These are phyloP conservation scores for Junco hyemalis DNA, from an alignment of 2,113 vertebrate species.

Conservation along the genomic window DNA sequence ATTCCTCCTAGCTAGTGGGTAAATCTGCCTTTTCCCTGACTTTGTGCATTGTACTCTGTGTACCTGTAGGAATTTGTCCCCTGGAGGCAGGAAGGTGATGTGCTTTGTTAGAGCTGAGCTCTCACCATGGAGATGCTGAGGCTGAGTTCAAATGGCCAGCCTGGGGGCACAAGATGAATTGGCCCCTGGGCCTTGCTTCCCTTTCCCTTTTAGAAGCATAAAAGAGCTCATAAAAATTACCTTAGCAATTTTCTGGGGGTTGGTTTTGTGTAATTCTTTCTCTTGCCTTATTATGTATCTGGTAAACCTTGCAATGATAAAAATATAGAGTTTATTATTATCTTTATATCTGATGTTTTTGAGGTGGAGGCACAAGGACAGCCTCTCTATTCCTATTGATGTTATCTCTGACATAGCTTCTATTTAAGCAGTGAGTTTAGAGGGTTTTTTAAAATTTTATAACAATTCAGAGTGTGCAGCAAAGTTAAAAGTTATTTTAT, in stretches of 20 bases:
- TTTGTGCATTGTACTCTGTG: background rate
- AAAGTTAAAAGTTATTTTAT: slow-evolving; percentile 24
- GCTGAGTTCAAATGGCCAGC: slow-evolving; percentile 1
- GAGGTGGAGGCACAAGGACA: background rate
- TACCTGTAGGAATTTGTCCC: background rate
- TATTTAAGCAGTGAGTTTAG: background rate
- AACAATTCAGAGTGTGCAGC: background rate
- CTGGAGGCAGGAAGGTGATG: background rate
- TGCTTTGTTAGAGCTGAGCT: background rate
- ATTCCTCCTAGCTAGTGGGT: background rate
- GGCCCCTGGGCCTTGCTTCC: background rate
- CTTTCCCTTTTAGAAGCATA: background rate
- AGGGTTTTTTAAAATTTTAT: background rate
- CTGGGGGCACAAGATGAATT: slow-evolving; percentile 23
- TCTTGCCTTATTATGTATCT: background rate
- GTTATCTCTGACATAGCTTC: background rate
- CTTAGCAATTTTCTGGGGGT: background rate
- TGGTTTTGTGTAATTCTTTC: background rate
- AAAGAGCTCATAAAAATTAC: slow-evolving; percentile 3
- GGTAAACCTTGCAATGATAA: background rate
- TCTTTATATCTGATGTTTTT: background rate
- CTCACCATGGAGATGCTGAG: background rate
- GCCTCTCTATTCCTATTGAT: background rate
- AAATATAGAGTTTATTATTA: background rate
- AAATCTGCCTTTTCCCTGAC: slow-evolving; percentile 4